phyloP scores from a whole-genome alignment of 2,888 invertebrate species.

The Diaprepes abbreviatus region DNA sequence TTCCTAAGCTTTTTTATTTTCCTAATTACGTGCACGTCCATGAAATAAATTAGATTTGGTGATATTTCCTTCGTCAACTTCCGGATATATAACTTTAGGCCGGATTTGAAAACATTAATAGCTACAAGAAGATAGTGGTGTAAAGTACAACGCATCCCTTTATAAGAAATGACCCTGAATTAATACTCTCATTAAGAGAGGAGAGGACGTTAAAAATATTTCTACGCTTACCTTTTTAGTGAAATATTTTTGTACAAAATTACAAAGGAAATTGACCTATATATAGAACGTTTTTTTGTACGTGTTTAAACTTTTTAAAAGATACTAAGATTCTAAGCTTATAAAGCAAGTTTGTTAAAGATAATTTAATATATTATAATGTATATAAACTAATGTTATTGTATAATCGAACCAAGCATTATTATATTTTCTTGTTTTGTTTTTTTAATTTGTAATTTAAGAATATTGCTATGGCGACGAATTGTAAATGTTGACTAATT shows the following conservation, averaged over 20 bases:
- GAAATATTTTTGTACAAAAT: not conserved
- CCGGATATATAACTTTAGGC: too few relatives aligned
- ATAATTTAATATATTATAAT: slow-evolving; percentile 15
- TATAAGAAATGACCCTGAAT: too few relatives aligned
- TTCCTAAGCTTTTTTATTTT: too few relatives aligned
- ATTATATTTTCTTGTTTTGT: not conserved
- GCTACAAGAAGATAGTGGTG: too few relatives aligned
- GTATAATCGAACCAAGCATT: slow-evolving; percentile 7
- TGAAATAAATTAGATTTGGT: too few relatives aligned
- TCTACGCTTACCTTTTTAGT: not conserved
- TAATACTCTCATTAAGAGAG: too few relatives aligned
- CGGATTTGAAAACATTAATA: too few relatives aligned
- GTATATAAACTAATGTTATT: slow-evolving; percentile 24
- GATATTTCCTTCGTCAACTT: too few relatives aligned
- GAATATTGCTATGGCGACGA: slow-evolving; percentile 4
- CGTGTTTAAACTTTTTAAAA: not conserved
- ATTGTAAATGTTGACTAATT: slow-evolving; percentile 22
- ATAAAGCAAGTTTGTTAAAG: not conserved
- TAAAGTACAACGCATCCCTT: too few relatives aligned
- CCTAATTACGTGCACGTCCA: too few relatives aligned
- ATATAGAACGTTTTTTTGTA: not conserved
- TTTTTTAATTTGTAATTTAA: slow-evolving; percentile 22
- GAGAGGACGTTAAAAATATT: too few relatives aligned
- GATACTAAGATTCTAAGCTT: not conserved
- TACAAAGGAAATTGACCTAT: not conserved